phyloP scores from a whole-genome alignment of 2,797 vertebrate genomes.

The Anas flavirostris region DNA sequence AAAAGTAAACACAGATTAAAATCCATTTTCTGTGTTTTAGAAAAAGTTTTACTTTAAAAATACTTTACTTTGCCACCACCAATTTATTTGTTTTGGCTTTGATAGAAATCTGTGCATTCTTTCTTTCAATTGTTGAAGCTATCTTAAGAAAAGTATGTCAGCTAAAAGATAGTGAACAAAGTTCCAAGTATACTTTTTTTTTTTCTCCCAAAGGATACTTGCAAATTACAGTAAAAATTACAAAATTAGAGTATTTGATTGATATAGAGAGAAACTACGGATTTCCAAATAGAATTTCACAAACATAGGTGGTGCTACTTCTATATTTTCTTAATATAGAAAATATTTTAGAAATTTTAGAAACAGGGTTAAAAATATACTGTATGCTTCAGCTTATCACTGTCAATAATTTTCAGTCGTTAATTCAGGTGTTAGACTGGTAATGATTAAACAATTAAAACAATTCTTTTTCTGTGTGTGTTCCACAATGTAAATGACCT shows the following conservation, averaged over 20 bases:
- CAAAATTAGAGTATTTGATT: no score
- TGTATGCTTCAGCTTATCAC: background rate
- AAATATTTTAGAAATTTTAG: background rate
- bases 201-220: background rate
- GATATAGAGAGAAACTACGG: background rate
- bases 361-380: background rate
- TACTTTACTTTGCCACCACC: background rate
- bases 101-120: background rate
- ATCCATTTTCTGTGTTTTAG: background rate
- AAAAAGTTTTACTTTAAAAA: background rate
- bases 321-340: background rate
- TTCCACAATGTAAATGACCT: background rate
- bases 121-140: background rate
- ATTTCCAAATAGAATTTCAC: background rate
- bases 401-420: background rate
- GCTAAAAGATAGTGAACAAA: background rate
- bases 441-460: background rate
- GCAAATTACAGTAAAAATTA: background rate
- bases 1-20: background rate
- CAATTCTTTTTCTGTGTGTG: background rate
- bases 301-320: background rate
- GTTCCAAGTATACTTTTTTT: background rate
- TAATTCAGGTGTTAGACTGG: background rate
- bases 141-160: background rate
- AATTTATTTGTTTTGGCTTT: background rate